phyloP scores from a whole-genome alignment of 2,113 vertebrate genomes.

The Sterna hirundo region DNA sequence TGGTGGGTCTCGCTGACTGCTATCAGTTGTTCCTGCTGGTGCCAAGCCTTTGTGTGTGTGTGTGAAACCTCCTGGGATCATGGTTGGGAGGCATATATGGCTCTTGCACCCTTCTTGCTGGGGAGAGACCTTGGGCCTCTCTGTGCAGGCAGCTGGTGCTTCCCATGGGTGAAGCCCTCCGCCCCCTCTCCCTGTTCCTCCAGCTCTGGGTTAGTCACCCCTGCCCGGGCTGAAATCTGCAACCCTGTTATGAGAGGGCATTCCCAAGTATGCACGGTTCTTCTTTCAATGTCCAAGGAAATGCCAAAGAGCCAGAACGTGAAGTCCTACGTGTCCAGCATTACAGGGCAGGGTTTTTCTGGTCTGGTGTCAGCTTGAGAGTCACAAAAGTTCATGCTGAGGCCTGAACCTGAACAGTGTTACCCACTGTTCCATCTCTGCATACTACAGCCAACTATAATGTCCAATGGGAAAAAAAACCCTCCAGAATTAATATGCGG shows the following conservation, averaged over 20 bases:
- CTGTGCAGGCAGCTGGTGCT: background rate
- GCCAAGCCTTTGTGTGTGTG: background rate
- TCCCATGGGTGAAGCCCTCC: background rate
- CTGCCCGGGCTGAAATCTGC: background rate
- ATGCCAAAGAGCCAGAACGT: background rate
- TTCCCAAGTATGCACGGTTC: background rate
- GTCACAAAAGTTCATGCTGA: background rate
- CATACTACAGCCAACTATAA: background rate
- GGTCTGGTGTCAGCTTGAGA: background rate
- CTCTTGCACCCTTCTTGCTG: background rate
- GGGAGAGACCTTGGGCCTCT: background rate
- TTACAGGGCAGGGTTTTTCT: background rate
- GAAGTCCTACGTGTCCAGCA: background rate
- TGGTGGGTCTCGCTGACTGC: accelerated
- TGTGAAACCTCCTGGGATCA: background rate
- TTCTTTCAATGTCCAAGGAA: background rate
- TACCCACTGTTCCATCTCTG: background rate
- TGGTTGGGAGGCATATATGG: background rate
- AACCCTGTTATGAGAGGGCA: accelerated
- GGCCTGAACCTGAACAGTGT: background rate
- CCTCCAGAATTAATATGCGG: background rate
- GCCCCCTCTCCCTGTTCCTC: background rate
- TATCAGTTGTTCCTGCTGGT: background rate
- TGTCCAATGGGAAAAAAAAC: background rate
- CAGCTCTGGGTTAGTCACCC: background rate